Evolutionary conservation across 2,113 vertebrate genomes (phyloP).

Genomic region (Periophthalmus modestus): DNA sequence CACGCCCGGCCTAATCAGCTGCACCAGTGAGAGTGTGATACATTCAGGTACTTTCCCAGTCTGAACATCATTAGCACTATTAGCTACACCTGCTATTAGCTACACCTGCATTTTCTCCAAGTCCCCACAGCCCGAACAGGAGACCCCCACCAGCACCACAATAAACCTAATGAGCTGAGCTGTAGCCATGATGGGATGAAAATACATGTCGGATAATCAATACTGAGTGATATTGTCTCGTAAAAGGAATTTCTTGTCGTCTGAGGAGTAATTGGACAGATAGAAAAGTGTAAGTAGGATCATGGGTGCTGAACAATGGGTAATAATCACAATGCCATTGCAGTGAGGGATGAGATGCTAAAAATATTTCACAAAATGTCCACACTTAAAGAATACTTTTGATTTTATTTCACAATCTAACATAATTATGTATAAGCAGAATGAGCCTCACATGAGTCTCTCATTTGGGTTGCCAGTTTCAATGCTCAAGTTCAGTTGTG

Average conservation of each 20-base stretch:
- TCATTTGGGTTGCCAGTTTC: too few relatives aligned
- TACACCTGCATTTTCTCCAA: not conserved
- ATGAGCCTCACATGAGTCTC: too few relatives aligned
- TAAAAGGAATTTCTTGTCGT: not conserved
- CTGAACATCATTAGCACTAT: not conserved
- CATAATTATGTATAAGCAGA: too few relatives aligned
- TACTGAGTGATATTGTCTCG: not conserved
- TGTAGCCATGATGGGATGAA: not conserved
- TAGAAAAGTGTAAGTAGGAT: not conserved
- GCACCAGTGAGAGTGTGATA: not conserved
- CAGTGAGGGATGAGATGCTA: too few relatives aligned
- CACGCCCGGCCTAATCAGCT: not conserved
- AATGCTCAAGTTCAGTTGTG: too few relatives aligned
- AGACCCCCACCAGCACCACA: not conserved
- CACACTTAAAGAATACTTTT: too few relatives aligned
- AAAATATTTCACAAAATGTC: too few relatives aligned
- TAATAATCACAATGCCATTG: too few relatives aligned
- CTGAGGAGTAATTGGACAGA: not conserved
- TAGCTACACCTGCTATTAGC: not conserved
- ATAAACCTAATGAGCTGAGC: not conserved
- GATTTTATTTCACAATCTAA: too few relatives aligned
- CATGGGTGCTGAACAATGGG: too few relatives aligned
- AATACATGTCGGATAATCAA: not conserved
- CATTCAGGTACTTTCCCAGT: conserved; percentile 5
- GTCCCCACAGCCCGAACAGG: not conserved